A percentile compares a stretch with the other conserved stretches of the same genome.
Evolutionary conservation across 2,113 vertebrate genomes (phyloP).

Genomic region (Cavia porcellus): DNA sequence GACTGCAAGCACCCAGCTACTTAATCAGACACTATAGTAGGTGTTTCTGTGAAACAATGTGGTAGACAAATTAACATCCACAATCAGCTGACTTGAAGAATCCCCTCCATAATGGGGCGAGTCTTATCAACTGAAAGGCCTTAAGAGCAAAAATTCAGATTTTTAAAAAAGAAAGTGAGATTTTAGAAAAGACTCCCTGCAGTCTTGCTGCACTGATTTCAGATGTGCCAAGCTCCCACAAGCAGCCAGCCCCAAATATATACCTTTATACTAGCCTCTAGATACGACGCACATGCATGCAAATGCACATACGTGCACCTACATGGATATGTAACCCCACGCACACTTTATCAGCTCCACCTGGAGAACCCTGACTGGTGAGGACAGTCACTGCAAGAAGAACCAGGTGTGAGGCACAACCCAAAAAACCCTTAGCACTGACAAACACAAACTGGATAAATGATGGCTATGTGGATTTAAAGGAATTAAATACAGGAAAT

Average conservation of each 20-base stretch:
- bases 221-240: neutral
- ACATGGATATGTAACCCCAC: too few relatives aligned
- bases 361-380: neutral
- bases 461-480: neutral
- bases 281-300: neutral
- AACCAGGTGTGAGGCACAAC: neutral
- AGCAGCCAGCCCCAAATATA: neutral
- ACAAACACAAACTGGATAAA: neutral
- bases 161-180: neutral
- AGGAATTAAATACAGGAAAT: conserved; percentile 8
- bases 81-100: neutral
- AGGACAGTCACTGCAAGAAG: neutral
- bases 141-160: neutral
- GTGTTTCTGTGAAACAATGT: neutral
- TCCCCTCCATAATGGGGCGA: neutral
- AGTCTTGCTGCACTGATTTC: neutral
- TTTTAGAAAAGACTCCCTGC: neutral
- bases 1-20: neutral
- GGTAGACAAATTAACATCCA: neutral
- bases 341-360: neutral
- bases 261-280: neutral
- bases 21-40: neutral
- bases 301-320: too few relatives aligned
- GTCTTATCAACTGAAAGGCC: neutral
- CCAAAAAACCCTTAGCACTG: neutral